Base-by-base conservation (phyloP, 2,888 invertebrate species). In the Agonum fuliginosum region DNA sequence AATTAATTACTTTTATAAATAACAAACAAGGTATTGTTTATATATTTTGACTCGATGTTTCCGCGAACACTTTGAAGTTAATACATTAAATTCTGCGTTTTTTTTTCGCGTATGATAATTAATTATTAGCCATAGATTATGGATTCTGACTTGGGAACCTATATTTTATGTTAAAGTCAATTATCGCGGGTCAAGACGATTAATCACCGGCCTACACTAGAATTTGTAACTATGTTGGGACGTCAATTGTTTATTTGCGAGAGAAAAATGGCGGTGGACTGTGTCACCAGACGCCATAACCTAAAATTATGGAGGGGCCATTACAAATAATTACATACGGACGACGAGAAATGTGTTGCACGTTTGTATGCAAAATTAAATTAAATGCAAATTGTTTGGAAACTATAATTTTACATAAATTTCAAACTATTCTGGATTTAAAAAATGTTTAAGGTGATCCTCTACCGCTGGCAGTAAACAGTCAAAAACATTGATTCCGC, bases 81-180 rank as follows among this genome's bases (percentile, higher is more conserved):
- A 70, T 46, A 70, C 41, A 72, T 54, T 75, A 75, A 37, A 65
- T 65, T 75, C 22, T 51, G 67, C 20, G n/a, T 75, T 20, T 48
- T 67, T 67, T 75, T 51, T 75, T 20, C 46, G 46, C 22, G 65
- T 74, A 76, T 76, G 69, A 67, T 48, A 77, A 77, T 77, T 77
- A 70, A 77, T 77, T 54, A 70, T 43, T 24, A 19, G 22, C 70
- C 20, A 77, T 77, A 77, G 70, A 69, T 77, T 77, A 77, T 27
- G 12, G 20, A 46, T 19, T 54, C 58, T 69, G 77, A 77, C 77
- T 46, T 27, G 24, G 70, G 43, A 22, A 67, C 67, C 75, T 43
- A 77, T 77, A 77, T 77, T 77, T 77, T 77, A 70, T 43, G 58
- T 70, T 51, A 37, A 69, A 77, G 77, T 77, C 77, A 70, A 77